Percentiles rank a stretch among this genome's conserved stretches.
These are phyloP conservation scores for Cyclina sinensis DNA, from an alignment of 1,140 invertebrate species.

Conservation along the genomic window DNA sequence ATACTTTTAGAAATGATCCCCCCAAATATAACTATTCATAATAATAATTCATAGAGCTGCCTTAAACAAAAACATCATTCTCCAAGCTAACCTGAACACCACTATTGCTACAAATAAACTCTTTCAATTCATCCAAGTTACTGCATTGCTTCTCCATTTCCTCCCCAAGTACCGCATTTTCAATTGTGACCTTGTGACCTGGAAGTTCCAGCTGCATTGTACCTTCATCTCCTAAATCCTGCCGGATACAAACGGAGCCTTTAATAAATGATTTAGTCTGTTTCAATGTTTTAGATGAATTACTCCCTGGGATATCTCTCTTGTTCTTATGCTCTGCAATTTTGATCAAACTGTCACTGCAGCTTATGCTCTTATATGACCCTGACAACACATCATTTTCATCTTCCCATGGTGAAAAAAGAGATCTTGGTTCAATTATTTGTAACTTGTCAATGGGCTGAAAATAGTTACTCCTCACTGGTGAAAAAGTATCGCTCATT, in stretches of 20 bases:
- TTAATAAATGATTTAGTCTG: slow-evolving; percentile 25
- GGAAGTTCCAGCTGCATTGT: slow-evolving; percentile 79
- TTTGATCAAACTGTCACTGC: background rate
- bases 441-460: background rate
- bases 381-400: background rate
- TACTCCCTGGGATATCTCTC: background rate
- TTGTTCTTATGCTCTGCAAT: background rate
- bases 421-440: slow-evolving; percentile 14
- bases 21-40: background rate
- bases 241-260: slow-evolving; percentile 73
- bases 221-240: slow-evolving; percentile 79
- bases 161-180: slow-evolving; percentile 72
- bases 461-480: background rate
- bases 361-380: background rate
- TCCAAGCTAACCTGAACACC: background rate
- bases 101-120: slow-evolving; percentile 67
- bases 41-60: background rate
- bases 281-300: background rate
- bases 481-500: background rate
- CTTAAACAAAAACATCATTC: slow-evolving; percentile 1
- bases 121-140: slow-evolving; percentile 72
- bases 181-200: slow-evolving; percentile 75
- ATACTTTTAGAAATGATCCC: no score
- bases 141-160: slow-evolving; percentile 72
- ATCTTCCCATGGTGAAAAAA: slow-evolving; percentile 1